Evolutionary conservation across 1,140 invertebrate genomes (phyloP).

Genomic region (Hesperophylax magnus): DNA sequence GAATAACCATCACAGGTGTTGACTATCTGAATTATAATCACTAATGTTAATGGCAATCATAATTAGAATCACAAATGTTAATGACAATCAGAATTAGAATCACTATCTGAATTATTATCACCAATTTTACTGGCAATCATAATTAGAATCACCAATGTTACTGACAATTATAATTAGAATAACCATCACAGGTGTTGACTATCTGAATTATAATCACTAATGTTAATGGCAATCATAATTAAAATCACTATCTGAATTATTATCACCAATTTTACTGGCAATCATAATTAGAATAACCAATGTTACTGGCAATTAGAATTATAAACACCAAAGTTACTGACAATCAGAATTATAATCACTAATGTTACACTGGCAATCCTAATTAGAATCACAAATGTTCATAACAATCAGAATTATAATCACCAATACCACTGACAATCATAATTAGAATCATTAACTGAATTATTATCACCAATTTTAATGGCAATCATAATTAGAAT

Average conservation of each 20-base stretch:
- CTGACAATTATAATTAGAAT: neutral
- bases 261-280: neutral
- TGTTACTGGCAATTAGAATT: neutral
- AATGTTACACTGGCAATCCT: neutral
- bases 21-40: neutral
- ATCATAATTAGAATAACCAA: neutral
- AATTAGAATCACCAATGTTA: neutral
- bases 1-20: neutral
- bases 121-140: neutral
- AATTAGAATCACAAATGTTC: neutral
- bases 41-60: neutral
- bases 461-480: neutral
- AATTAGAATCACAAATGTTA: neutral
- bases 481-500: neutral
- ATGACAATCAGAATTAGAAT: neutral
- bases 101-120: too few species aligned
- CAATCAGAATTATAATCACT: neutral
- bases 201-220: neutral
- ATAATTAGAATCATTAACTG: neutral
- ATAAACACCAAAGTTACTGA: neutral
- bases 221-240: neutral
- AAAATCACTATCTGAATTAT: neutral
- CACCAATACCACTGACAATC: neutral
- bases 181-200: neutral
- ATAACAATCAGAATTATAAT: neutral